Percentiles rank a stretch among this genome's conserved stretches.
Evolutionary conservation across 2,888 invertebrate species (phyloP).

Genomic region (Sisyra nigra): DNA sequence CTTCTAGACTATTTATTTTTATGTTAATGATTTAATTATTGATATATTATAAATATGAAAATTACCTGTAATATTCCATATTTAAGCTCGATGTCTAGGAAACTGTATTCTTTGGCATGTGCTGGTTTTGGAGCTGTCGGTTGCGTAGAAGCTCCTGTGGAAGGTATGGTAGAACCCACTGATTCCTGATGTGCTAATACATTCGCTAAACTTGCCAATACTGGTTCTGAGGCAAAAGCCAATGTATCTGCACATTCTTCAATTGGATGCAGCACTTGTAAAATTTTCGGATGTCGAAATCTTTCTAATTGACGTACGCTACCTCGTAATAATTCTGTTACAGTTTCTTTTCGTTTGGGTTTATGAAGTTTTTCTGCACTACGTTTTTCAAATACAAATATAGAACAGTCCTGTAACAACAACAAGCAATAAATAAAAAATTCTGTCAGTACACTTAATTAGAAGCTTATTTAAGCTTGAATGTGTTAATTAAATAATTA

Average conservation of each 20-base stretch:
- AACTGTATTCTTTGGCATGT: slow-evolving; percentile 65
- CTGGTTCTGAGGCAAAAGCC: slow-evolving; percentile 88
- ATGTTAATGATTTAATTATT: no score
- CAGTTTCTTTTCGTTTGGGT: slow-evolving; percentile 80
- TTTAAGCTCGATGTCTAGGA: slow-evolving; percentile 84
- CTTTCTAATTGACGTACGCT: slow-evolving; percentile 67
- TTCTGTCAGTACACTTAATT: background rate
- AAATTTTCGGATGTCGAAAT: slow-evolving; percentile 69
- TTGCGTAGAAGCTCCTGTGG: slow-evolving; percentile 28
- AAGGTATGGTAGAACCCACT: slow-evolving; percentile 24
- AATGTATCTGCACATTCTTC: slow-evolving; percentile 77
- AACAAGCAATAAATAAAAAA: slow-evolving; percentile 7
- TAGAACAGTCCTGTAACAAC: slow-evolving; percentile 68
- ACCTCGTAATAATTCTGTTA: slow-evolving; percentile 69
- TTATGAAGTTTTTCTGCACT: slow-evolving; percentile 85
- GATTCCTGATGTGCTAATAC: slow-evolving; percentile 57
- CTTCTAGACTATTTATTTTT: no score
- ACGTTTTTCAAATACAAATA: slow-evolving; percentile 87
- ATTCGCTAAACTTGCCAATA: slow-evolving; percentile 78
- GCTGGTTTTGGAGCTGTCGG: slow-evolving; percentile 35
- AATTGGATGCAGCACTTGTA: slow-evolving; percentile 50
- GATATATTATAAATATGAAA: no score
- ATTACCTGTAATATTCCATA: slow-evolving; percentile 84
- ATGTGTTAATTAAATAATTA: background rate
- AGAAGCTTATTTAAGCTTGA: background rate